Base-by-base conservation (phyloP, 2,113 vertebrate genomes). In the Microcebus griseorufus region DNA sequence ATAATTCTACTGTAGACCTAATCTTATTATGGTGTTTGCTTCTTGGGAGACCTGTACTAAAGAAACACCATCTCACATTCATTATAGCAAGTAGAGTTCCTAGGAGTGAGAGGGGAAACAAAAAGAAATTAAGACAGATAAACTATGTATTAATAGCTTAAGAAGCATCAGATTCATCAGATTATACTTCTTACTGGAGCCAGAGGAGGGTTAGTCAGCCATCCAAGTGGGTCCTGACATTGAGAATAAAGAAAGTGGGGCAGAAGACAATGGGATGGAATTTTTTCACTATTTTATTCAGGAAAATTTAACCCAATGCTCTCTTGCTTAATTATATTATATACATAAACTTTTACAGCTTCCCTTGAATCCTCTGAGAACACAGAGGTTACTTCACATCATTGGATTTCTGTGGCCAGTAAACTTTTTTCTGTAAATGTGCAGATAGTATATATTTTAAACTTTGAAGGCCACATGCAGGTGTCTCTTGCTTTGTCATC, bases 401-500 rank as follows among this genome's bases (percentile, higher is more conserved):
- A 9, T 53, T 53, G 23, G 13, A 11, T 67, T 55, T 80, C 2
- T 27, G 13, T 58, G 32, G 23, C 27, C 39, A 73, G 67, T 11
- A 73, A 73, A 39, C 0, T 25, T 37, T 76, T 76, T n/a, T 37
- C 53, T 51, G 9, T 45, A 85, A 69, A 90, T 23, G 2, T 70
- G 25, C 17, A 48, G 27, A 69, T 39, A 70, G 58, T 45, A 90
- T 48, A 67, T 69, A 94, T 37, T 48, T 78, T 84, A 78, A 48
- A 78, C 4, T 48, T 62, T 78, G 23, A 39, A 48, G 60, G 13
- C n/a, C 18, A 58, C 9, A 37, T 69, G 11, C 8, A 27, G 48
- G 29, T 25, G 4, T 65, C 55, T 53, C 2, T 29, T n/a, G 6
- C 11, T 45, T 32, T 23, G 65, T 67, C 25, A 69, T 32, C 2